Conservation (phyloP, 2,113 vertebrate genomes). For the Ciconia boyciana region DNA sequence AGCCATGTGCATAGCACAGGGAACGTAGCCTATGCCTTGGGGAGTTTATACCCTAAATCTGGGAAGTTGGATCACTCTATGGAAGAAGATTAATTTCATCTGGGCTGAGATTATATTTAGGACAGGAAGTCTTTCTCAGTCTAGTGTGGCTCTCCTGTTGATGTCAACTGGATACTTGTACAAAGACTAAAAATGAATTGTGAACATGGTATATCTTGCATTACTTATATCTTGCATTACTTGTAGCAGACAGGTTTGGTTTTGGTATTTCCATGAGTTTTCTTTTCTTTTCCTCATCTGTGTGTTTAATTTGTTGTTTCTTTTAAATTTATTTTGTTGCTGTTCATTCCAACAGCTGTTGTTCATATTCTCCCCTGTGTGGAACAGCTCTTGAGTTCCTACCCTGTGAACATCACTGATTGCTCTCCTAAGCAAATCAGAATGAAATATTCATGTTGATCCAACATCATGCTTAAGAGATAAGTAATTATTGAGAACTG, state of each 20-base stretch:
- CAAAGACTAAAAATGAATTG: neutral
- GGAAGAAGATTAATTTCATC: neutral
- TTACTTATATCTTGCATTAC: neutral
- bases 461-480: neutral
- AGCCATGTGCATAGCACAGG: neutral
- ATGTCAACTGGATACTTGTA: neutral
- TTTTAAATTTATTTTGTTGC: neutral
- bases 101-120: neutral
- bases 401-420: neutral
- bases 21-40: neutral
- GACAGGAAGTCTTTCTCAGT: neutral
- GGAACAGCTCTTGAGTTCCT: neutral
- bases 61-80: neutral
- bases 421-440: neutral
- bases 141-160: neutral
- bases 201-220: neutral
- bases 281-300: neutral
- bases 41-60: neutral
- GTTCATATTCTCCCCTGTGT: neutral
- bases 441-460: neutral
- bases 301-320: neutral
- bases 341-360: neutral
- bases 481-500: neutral
- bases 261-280: neutral
- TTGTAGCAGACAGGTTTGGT: neutral